A percentile compares a stretch with the other conserved stretches of the same genome.
Evolutionary conservation across 2,888 invertebrate species (phyloP).

Genomic region (Amaurobius ferox): DNA sequence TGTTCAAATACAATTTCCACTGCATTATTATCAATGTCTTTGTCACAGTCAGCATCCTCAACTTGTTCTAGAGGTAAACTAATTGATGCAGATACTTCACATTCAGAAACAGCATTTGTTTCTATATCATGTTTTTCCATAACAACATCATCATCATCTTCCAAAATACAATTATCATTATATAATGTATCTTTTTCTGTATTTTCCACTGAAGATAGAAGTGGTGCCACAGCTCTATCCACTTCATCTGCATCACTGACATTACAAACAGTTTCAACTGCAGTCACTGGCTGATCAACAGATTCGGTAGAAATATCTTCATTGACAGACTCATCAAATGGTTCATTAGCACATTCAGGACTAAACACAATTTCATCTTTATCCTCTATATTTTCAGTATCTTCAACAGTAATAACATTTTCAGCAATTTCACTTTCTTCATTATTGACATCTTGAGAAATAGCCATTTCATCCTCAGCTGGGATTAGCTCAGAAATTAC

Average conservation of each 20-base stretch:
- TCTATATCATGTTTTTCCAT: slow-evolving; percentile 19
- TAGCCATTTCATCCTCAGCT: background rate
- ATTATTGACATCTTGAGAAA: background rate
- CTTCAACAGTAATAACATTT: background rate
- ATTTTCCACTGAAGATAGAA: slow-evolving; percentile 32
- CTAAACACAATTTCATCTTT: background rate
- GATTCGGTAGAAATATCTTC: background rate
- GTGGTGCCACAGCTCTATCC: slow-evolving; percentile 50
- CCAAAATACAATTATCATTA: slow-evolving; percentile 18
- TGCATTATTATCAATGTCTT: slow-evolving; percentile 15
- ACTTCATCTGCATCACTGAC: slow-evolving; percentile 7
- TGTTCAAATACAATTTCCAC: slow-evolving; percentile 34
- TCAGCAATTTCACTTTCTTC: slow-evolving; percentile 1
- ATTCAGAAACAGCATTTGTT: slow-evolving; percentile 9
- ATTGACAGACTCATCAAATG: background rate
- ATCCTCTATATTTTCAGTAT: background rate
- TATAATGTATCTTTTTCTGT: slow-evolving; percentile 10
- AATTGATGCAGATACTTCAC: slow-evolving; percentile 22
- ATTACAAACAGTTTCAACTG: background rate
- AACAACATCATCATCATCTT: slow-evolving; percentile 11
- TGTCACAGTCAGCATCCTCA: slow-evolving; percentile 9
- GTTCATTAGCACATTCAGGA: background rate
- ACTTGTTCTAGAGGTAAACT: slow-evolving; percentile 22
- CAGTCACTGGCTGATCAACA: background rate
- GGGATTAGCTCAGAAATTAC: background rate